Percentiles rank a stretch among this genome's conserved stretches.
Evolutionary conservation across 2,888 invertebrate genomes (phyloP).

Genomic region (Spatulosminthurus flaviceps): DNA sequence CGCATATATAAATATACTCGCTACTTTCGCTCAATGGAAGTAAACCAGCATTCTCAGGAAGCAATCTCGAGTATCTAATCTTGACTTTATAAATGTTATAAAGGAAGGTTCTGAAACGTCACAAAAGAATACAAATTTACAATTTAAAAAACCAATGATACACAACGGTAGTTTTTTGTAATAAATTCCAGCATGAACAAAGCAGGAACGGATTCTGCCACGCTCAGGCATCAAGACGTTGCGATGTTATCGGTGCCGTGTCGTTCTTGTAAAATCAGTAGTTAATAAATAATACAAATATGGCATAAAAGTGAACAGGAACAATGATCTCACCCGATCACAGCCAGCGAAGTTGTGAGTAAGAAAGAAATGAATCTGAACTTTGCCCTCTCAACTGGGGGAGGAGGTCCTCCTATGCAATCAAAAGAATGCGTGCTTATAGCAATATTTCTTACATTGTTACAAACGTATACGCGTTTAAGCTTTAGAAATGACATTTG

Average conservation of each 20-base stretch:
- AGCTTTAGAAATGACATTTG: too few species aligned
- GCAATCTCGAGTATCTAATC: conserved; percentile 33
- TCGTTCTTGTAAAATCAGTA: background rate
- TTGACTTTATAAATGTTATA: conserved; percentile 42
- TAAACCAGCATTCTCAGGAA: conserved; percentile 31
- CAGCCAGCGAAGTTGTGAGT: conserved; percentile 18
- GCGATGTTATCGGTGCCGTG: background rate
- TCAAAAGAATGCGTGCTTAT: too few species aligned
- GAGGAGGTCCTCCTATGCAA: conserved; percentile 31
- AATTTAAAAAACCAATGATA: background rate
- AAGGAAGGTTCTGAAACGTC: conserved; percentile 9
- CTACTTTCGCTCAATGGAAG: conserved; percentile 25
- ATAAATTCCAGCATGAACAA: background rate
- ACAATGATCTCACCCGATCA: conserved; percentile 38
- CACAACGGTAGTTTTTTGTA: background rate
- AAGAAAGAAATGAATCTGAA: conserved; percentile 40
- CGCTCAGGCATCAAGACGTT: background rate
- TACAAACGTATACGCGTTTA: too few species aligned
- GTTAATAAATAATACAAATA: background rate
- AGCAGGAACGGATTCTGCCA: background rate
- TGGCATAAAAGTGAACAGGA: background rate
- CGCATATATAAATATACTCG: conserved; percentile 43
- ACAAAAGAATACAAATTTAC: background rate
- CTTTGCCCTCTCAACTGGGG: conserved; percentile 41
- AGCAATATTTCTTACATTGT: too few species aligned